These are phyloP conservation scores for Chlorocebus sabaeus DNA, from an alignment of 2,113 vertebrate species.

Conservation along the genomic window DNA sequence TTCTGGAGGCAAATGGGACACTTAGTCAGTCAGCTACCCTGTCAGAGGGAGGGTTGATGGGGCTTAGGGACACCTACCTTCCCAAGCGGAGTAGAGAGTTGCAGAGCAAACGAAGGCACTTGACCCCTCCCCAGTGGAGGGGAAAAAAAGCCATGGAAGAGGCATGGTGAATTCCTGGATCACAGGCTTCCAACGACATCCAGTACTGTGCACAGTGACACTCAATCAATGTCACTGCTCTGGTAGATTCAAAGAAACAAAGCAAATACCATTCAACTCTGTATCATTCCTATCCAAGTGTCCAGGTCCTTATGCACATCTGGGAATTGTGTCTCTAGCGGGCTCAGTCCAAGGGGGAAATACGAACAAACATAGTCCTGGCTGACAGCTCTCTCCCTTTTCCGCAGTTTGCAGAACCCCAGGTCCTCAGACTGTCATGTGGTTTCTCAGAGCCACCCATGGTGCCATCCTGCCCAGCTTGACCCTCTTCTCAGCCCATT, in stretches of 20 bases:
- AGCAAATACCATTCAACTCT: not conserved
- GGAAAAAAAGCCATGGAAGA: not conserved
- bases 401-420: not conserved
- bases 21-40: not conserved
- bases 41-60: not conserved
- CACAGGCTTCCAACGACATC: not conserved
- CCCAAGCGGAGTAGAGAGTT: not conserved
- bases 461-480: not conserved
- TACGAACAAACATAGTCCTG: not conserved
- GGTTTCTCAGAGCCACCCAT: not conserved
- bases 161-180: accelerated
- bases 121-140: not conserved
- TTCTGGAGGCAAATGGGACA: not conserved
- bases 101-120: not conserved
- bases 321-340: not conserved
- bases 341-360: not conserved
- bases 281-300: not conserved
- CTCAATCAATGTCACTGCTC: not conserved
- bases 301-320: not conserved
- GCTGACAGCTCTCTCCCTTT: not conserved
- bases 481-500: not conserved
- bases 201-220: not conserved
- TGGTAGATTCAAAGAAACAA: not conserved
- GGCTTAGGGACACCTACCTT: not conserved
- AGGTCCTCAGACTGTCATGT: not conserved